These are phyloP conservation scores for Alsophila aescularia DNA, from an alignment of 2,888 invertebrate species.

Conservation along the genomic window DNA sequence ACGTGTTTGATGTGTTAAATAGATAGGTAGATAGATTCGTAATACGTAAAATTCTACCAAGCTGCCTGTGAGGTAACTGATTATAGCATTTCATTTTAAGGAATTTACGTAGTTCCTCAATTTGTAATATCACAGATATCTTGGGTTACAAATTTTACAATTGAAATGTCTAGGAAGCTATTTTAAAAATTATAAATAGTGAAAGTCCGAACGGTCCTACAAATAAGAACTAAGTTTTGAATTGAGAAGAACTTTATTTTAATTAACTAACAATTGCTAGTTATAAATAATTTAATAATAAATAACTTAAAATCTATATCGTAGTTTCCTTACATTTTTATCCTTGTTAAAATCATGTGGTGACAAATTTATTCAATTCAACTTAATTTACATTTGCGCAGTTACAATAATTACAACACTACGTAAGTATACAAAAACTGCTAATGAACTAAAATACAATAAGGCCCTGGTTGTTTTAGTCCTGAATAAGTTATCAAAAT, in stretches of 20 bases:
- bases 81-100: neutral
- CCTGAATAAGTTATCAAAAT: too few species aligned
- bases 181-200: neutral
- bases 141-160: slow-evolving; percentile 6
- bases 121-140: neutral
- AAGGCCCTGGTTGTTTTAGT: too few species aligned
- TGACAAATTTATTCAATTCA: too few species aligned
- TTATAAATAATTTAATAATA: slow-evolving; percentile 23
- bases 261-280: slow-evolving; percentile 20
- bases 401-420: too few species aligned
- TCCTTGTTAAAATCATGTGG: neutral
- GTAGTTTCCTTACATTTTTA: neutral
- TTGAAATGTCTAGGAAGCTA: neutral
- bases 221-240: slow-evolving; percentile 8
- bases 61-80: neutral
- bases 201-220: slow-evolving; percentile 15
- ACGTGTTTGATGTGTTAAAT: slow-evolving; percentile 9
- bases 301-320: slow-evolving; percentile 12
- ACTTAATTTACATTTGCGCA: too few species aligned
- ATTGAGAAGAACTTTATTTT: slow-evolving; percentile 21
- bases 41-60: slow-evolving; percentile 10
- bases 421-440: too few species aligned
- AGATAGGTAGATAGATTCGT: slow-evolving; percentile 16
- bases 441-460: too few species aligned
- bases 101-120: neutral